Conservation (phyloP, 2,888 invertebrate genomes). For the Matsumyia berberina region DNA sequence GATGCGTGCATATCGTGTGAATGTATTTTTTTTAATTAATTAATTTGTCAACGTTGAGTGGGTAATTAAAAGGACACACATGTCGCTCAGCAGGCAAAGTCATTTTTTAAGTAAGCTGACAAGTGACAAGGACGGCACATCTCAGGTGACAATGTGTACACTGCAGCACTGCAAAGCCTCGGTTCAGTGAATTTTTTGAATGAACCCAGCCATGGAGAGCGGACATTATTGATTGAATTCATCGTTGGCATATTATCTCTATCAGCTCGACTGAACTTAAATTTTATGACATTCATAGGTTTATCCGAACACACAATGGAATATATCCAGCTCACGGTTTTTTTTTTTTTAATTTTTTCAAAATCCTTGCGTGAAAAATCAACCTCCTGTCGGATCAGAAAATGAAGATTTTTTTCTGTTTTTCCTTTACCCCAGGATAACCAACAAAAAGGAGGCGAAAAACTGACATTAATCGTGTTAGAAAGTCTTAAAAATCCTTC, state of each 20-base stretch:
- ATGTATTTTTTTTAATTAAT: no score
- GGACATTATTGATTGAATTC: no score
- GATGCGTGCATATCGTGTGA: not conserved
- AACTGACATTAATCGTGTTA: constrained; percentile 48
- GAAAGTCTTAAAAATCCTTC: constrained; percentile 14
- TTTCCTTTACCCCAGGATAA: not conserved
- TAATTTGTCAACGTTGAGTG: not conserved
- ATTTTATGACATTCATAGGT: constrained; percentile 14
- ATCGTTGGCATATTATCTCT: not conserved
- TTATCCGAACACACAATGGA: constrained; percentile 27
- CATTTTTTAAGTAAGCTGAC: not conserved
- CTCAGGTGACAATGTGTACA: constrained; percentile 13
- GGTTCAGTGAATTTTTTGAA: no score
- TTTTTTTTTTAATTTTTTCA: not conserved
- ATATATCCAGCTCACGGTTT: not conserved
- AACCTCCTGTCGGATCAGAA: constrained; percentile 16
- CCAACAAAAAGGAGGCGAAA: not conserved
- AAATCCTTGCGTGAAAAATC: constrained; percentile 33
- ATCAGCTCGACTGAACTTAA: constrained; percentile 28
- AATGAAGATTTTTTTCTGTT: no score
- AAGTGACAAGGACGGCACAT: no score
- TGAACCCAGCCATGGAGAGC: no score
- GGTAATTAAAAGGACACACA: no score
- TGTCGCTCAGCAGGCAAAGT: no score
- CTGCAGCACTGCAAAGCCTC: no score